Evolutionary conservation across 2,888 invertebrate genomes (phyloP).

Genomic region (Lobophora halterata): DNA sequence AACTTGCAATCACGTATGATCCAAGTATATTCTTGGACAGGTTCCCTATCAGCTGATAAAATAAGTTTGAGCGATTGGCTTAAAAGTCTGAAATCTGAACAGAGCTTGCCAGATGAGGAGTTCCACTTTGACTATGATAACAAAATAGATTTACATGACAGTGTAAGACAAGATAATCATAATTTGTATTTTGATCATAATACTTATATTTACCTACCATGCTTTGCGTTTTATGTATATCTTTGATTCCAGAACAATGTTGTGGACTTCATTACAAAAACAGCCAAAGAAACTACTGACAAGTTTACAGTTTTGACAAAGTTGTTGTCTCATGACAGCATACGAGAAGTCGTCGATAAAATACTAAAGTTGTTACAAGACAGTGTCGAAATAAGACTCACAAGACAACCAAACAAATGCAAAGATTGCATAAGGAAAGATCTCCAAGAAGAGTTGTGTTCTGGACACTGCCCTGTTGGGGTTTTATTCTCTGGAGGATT

Average conservation of each 20-base stretch:
- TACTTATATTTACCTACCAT: slow-evolving; percentile 12
- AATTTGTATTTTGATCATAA: slow-evolving; percentile 28
- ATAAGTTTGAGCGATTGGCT: slow-evolving; percentile 50
- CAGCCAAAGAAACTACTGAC: slow-evolving; percentile 39
- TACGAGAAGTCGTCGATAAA: slow-evolving; percentile 62
- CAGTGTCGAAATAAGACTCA: slow-evolving; percentile 82
- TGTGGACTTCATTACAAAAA: slow-evolving; percentile 45
- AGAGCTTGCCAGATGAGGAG: slow-evolving; percentile 58
- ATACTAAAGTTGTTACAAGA: slow-evolving; percentile 77
- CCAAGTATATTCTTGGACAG: slow-evolving; percentile 46
- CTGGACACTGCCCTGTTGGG: slow-evolving; percentile 87
- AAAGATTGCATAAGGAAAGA: slow-evolving; percentile 72
- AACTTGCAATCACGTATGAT: slow-evolving; percentile 57
- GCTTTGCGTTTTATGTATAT: not conserved
- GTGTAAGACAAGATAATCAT: slow-evolving; percentile 39
- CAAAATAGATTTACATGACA: slow-evolving; percentile 33
- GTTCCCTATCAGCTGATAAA: slow-evolving; percentile 38
- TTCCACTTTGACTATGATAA: slow-evolving; percentile 43
- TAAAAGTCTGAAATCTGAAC: slow-evolving; percentile 48
- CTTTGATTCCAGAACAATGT: slow-evolving; percentile 51
- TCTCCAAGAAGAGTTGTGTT: too few relatives aligned
- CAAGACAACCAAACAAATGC: slow-evolving; percentile 83
- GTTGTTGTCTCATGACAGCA: slow-evolving; percentile 55
- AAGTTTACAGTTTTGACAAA: slow-evolving; percentile 57
- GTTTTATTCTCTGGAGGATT: slow-evolving; percentile 97